phyloP scores from a whole-genome alignment of 2,888 invertebrate species.

The Agonum fuliginosum region DNA sequence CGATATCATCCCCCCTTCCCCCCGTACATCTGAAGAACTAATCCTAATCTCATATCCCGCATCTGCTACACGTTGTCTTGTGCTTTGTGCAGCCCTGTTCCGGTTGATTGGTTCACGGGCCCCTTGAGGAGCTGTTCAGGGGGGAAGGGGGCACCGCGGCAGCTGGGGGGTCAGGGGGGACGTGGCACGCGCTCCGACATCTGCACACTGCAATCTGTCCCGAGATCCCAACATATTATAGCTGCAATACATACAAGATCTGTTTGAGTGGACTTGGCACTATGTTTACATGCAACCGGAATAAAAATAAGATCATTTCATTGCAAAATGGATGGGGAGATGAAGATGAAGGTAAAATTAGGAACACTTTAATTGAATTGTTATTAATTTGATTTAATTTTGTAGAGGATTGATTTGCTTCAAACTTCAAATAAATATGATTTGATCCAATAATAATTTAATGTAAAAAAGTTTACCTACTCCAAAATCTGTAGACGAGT shows the following conservation, averaged over 20 bases:
- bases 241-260: slow-evolving; percentile 23
- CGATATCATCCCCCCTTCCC: background rate
- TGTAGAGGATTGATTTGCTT: too few relatives aligned
- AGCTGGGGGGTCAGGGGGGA: slow-evolving; percentile 9
- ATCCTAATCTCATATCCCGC: slow-evolving; percentile 8
- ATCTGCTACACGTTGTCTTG: slow-evolving; percentile 4
- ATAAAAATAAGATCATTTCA: background rate
- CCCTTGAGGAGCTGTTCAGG: slow-evolving; percentile 35
- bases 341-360: too few relatives aligned
- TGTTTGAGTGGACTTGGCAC: background rate
- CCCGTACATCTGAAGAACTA: background rate
- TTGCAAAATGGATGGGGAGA: background rate
- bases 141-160: background rate
- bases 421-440: too few relatives aligned
- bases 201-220: slow-evolving; percentile 59
- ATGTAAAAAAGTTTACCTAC: too few relatives aligned
- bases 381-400: too few relatives aligned
- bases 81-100: slow-evolving; percentile 51
- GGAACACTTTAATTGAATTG: too few relatives aligned
- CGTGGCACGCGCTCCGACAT: slow-evolving; percentile 53
- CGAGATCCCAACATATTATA: slow-evolving; percentile 32
- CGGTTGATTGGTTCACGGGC: slow-evolving; percentile 52
- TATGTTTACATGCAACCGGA: slow-evolving; percentile 45
- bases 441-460: too few relatives aligned
- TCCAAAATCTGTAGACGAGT: too few relatives aligned